Base-by-base conservation (phyloP, 2,113 vertebrate genomes). In the Myiagra hebetior region DNA sequence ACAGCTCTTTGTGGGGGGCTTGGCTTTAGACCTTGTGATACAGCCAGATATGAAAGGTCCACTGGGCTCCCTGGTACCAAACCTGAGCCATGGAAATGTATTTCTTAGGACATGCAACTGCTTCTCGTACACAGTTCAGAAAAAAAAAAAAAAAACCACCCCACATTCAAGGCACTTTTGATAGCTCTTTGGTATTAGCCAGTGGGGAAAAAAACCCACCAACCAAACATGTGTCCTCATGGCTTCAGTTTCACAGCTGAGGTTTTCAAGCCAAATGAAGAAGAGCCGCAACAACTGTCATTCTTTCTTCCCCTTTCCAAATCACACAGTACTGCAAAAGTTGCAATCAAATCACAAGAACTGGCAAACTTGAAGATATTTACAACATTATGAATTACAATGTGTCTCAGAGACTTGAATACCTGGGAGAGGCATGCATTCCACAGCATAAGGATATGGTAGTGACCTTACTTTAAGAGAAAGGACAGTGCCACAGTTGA, bases 401-500 rank as follows among this genome's bases (percentile, higher is more conserved):
- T 64, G 37, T 13, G 23, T 64, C 52, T 92, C 49, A 56, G 53
- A 91, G 49, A 85, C 65, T 73, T 91, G 79, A 94, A 44, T 72
- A 64, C 59, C 37, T 44, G 18, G 22, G 76, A 92, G 31, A 90
- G 3, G 49, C 16, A 50, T 1, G 13, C 37, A 56, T 78, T 64
- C 53, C 23, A 65, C 33, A 63, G 63, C 67, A 59, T 67, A 85
- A 67, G 59, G 60, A 90, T 2, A 0, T 50, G 37, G 37, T 0
- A 0, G 84, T 62, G 91, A 95, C 91, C 69, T 89, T 72, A 70
- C 33, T 89, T 75, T 57, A 78, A 75, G 42, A 94, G 47, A 93
- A 96, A 94, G 91, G 73, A 94, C 69, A 91, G 23, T 87, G 77
- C 53, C 88, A 95, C 65, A 83, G 80, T 16, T 85, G 96, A 85